phyloP scores from a whole-genome alignment of 35 echinoderm and acorn worm genomes.

The Acanthaster planci region DNA sequence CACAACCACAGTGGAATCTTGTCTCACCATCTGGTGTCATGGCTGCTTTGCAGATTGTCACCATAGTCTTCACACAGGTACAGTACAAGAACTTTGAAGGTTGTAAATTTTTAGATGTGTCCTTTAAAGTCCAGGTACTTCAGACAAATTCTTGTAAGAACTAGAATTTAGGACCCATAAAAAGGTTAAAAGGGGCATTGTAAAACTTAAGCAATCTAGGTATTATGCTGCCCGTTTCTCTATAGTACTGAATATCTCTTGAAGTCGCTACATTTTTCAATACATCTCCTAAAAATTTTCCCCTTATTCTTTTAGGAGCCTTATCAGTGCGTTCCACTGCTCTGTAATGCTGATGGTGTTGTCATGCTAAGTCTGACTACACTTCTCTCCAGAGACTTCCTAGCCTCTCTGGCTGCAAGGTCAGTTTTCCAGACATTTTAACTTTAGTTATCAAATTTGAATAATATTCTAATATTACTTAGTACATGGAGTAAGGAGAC shows the following conservation, averaged over 20 bases:
- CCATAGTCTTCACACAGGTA: conserved; percentile 86
- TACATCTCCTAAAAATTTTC: too few species aligned
- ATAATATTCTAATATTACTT: too few species aligned
- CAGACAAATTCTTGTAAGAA: too few species aligned
- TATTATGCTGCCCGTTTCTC: too few species aligned
- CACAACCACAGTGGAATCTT: conserved; percentile 74
- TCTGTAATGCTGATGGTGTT: conserved; percentile 73
- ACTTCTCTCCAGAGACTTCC: conserved; percentile 75
- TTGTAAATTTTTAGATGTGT: too few species aligned
- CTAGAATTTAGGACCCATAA: too few species aligned
- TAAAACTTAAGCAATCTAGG: too few species aligned
- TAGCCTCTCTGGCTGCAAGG: conserved; percentile 59
- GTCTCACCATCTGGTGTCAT: conserved; percentile 85
- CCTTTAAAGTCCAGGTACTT: too few species aligned
- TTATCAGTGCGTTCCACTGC: conserved; percentile 80
- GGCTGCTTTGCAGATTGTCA: conserved; percentile 73
- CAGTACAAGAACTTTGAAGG: neutral
- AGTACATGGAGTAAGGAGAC: too few species aligned
- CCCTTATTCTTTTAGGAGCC: conserved; percentile 61
- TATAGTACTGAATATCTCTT: too few species aligned
- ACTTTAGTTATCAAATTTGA: neutral
- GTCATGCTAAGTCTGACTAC: conserved; percentile 78
- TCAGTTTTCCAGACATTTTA: conserved; percentile 9
- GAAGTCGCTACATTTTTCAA: too few species aligned
- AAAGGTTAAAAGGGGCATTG: too few species aligned